phyloP scores from a whole-genome alignment of 2,113 vertebrate genomes.

The Rhizomys pruinosus region DNA sequence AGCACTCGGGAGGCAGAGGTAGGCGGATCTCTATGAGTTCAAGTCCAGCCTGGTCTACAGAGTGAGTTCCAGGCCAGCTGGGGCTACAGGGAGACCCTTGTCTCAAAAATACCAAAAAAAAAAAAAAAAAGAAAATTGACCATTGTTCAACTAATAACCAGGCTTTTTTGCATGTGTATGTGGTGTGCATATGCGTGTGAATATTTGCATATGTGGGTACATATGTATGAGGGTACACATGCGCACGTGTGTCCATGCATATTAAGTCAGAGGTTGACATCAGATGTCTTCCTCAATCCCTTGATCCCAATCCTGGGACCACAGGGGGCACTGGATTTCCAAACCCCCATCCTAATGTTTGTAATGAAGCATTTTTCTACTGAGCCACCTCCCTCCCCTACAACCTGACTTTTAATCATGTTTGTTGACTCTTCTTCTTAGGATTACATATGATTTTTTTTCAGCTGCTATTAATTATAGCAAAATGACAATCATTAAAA shows the following conservation, averaged over 20 bases:
- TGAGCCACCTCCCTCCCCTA: not conserved
- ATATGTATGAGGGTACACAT: not conserved
- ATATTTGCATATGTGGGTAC: not conserved
- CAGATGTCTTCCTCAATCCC: not conserved
- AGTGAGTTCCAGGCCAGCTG: no score
- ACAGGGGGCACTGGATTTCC: not conserved
- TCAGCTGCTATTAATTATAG: not conserved
- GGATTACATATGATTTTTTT: slow-evolving; percentile 19
- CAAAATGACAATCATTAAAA: not conserved
- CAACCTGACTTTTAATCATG: not conserved
- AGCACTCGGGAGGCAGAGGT: no score
- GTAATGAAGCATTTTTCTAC: not conserved
- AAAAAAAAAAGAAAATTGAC: no score
- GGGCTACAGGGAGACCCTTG: no score
- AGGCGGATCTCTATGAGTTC: no score
- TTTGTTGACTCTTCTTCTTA: not conserved
- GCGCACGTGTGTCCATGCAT: not conserved
- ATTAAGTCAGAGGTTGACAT: not conserved
- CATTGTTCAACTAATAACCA: not conserved
- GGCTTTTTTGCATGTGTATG: not conserved
- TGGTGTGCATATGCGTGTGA: no score
- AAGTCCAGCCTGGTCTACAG: no score
- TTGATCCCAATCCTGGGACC: no score
- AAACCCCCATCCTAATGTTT: not conserved
- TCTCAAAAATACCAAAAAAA: no score